Conservation (phyloP, 2,888 invertebrate species). For the Leptopilina drosophilae region DNA sequence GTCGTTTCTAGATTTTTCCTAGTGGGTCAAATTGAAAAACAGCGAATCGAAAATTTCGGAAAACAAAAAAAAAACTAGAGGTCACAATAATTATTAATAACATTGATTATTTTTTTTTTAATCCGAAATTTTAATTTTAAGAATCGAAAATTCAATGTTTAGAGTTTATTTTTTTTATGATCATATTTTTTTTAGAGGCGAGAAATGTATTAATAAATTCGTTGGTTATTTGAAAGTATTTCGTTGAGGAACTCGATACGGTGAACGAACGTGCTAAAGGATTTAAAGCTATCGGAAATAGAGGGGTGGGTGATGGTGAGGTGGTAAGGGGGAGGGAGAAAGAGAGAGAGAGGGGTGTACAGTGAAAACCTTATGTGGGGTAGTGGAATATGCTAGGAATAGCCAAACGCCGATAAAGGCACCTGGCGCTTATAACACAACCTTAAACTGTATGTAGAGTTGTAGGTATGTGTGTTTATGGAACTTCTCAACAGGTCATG, state of each 20-base stretch:
- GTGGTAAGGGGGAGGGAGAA: constrained; percentile 52
- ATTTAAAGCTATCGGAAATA: constrained; percentile 47
- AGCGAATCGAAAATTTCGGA: too few species aligned
- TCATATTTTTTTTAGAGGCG: not conserved
- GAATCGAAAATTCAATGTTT: too few species aligned
- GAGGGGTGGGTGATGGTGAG: constrained; percentile 51
- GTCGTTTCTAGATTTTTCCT: too few species aligned
- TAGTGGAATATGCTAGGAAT: constrained; percentile 66
- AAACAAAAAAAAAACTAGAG: too few species aligned
- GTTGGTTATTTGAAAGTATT: constrained; percentile 51
- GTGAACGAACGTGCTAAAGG: constrained; percentile 21
- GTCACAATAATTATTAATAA: too few species aligned
- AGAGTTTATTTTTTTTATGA: not conserved
- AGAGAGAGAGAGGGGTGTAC: constrained; percentile 46
- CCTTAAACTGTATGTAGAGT: constrained; percentile 24
- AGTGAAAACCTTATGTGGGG: constrained; percentile 62
- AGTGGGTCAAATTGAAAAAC: too few species aligned
- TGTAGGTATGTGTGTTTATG: constrained; percentile 37
- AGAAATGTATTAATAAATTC: constrained; percentile 44
- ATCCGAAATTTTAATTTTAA: too few species aligned
- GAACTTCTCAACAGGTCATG: constrained; percentile 38
- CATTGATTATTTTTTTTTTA: too few species aligned
- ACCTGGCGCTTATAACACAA: constrained; percentile 65
- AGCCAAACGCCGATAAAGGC: constrained; percentile 67
- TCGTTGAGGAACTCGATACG: constrained; percentile 29